Evolutionary conservation across 2,888 invertebrate species (phyloP).

Genomic region (Bimastos eiseni): DNA sequence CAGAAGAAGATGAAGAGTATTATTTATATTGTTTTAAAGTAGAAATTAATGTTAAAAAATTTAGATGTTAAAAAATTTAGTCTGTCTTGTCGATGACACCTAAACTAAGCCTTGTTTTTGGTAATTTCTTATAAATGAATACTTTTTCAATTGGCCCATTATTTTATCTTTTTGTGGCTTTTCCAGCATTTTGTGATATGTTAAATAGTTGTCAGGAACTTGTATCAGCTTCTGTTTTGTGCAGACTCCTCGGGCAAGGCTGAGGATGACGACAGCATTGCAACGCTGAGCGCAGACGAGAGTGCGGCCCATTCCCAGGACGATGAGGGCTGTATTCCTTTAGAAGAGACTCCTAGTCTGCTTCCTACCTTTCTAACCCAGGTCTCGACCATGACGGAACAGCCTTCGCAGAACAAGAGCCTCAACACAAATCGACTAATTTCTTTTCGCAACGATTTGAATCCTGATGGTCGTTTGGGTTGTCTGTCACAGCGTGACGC

Average conservation of each 20-base stretch:
- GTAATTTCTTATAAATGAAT: background rate
- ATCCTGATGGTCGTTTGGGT: background rate
- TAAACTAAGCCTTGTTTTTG: background rate
- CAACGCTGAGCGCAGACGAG: background rate
- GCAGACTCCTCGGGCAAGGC: background rate
- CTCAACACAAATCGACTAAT: background rate
- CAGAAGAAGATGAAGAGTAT: no score
- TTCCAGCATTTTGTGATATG: background rate
- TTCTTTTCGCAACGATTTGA: background rate
- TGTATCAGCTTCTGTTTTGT: background rate
- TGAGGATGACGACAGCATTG: background rate
- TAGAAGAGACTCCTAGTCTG: background rate
- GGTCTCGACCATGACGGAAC: background rate
- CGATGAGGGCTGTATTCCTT: background rate
- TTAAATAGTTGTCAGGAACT: background rate
- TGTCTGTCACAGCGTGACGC: background rate
- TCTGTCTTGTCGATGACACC: no score
- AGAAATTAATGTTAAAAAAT: no score
- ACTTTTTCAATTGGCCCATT: background rate
- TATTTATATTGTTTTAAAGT: no score
- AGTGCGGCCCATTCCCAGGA: background rate
- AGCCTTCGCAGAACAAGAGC: background rate
- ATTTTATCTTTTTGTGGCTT: background rate
- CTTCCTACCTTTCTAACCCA: background rate
- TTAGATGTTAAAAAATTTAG: no score